Conservation (phyloP, 2,113 vertebrate species). For the Seriola dumerili region DNA sequence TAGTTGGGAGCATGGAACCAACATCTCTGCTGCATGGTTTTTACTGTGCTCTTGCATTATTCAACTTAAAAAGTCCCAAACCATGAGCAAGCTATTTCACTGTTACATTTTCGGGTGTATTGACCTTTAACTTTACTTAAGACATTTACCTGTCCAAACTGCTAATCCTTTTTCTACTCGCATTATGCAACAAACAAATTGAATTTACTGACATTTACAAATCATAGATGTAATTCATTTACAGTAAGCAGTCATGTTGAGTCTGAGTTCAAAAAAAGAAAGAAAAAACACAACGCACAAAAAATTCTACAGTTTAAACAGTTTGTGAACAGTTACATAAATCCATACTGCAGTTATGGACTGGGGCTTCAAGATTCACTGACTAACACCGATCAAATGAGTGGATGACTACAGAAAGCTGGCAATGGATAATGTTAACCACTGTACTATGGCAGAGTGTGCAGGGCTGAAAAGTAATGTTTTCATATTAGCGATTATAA, state of each 20-base stretch:
- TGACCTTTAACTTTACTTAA: background rate
- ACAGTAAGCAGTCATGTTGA: background rate
- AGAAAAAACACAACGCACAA: background rate
- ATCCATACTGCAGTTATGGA: conserved; percentile 1
- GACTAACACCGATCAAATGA: conserved; percentile 22
- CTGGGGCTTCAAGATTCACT: background rate
- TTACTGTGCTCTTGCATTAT: conserved; percentile 16
- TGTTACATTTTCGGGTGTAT: background rate
- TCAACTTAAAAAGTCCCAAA: conserved; percentile 33
- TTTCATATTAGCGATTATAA: conserved; percentile 29
- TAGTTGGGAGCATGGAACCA: conserved; percentile 48
- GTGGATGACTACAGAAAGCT: conserved; percentile 47
- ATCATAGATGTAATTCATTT: background rate
- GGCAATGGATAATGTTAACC: conserved; percentile 24
- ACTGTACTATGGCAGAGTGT: background rate
- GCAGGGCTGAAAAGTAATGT: background rate
- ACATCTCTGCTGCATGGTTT: conserved; percentile 84
- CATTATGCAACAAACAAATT: conserved; percentile 6
- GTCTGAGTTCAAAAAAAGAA: background rate
- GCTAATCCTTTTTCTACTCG: background rate
- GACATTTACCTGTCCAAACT: background rate
- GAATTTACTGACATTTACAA: conserved; percentile 1
- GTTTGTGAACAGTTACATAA: background rate
- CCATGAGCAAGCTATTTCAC: background rate
- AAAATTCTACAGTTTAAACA: background rate